Conservation (phyloP, 2,888 invertebrate species). For the Drosophila prolongata region DNA sequence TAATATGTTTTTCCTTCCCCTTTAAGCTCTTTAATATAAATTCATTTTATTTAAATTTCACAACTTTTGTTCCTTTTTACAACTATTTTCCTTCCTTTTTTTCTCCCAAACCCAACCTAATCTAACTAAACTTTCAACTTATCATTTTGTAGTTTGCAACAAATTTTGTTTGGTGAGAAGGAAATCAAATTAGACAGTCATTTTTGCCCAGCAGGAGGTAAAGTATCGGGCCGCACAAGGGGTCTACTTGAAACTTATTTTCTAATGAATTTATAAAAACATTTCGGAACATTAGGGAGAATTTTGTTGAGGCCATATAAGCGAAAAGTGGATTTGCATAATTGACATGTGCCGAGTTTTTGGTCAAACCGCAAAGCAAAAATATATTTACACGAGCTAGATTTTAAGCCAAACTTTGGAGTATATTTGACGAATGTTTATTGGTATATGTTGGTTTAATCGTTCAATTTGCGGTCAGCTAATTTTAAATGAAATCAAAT, state of each 20-base stretch:
- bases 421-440: neutral
- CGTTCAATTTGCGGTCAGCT: conserved; percentile 49
- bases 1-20: neutral
- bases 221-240: conserved; percentile 2
- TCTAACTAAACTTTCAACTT: conserved; percentile 52
- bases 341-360: conserved; percentile 58
- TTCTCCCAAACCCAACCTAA: conserved; percentile 9
- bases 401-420: conserved; percentile 7
- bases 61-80: neutral
- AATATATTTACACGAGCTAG: conserved; percentile 52
- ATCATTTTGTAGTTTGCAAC: conserved; percentile 59
- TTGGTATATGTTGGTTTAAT: conserved; percentile 7
- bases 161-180: conserved; percentile 14
- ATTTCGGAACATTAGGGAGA: conserved; percentile 69
- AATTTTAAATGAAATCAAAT: conserved; percentile 13
- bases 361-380: conserved; percentile 13
- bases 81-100: neutral
- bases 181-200: conserved; percentile 66
- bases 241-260: conserved; percentile 32
- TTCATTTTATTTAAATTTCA: neutral
- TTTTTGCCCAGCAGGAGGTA: conserved; percentile 35
- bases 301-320: conserved; percentile 55
- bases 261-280: conserved; percentile 75
- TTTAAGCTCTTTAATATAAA: neutral
- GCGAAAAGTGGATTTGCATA: conserved; percentile 71